These are phyloP conservation scores for Rhyzopertha dominica DNA, from an alignment of 1,140 invertebrate genomes.

Conservation along the genomic window DNA sequence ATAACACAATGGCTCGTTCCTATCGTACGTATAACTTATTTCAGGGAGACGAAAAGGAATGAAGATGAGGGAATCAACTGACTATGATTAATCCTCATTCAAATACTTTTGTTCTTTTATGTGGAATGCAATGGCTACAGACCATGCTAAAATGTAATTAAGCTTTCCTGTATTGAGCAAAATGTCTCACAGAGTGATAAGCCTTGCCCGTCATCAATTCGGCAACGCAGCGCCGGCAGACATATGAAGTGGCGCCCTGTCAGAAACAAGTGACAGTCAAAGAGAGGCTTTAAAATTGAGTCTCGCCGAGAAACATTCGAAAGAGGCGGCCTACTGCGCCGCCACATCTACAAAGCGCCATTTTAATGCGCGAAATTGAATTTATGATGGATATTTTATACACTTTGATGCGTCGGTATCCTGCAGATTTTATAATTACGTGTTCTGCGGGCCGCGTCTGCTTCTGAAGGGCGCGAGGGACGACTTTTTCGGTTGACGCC, in stretches of 20 bases:
- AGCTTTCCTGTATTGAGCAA: too few species aligned
- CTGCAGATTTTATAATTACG: constrained; percentile 37
- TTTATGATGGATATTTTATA: constrained; percentile 33
- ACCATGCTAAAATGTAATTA: too few species aligned
- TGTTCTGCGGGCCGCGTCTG: constrained; percentile 20
- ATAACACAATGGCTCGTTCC: too few species aligned
- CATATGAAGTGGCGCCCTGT: constrained; percentile 23
- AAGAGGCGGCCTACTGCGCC: constrained; percentile 27
- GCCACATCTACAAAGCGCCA: constrained; percentile 27
- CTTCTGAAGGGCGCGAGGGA: constrained; percentile 25
- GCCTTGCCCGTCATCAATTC: constrained; percentile 1
- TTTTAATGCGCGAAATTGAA: constrained; percentile 35
- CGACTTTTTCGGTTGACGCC: too few species aligned
- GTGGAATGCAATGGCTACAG: too few species aligned
- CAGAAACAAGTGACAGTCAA: constrained; percentile 22
- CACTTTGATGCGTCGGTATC: constrained; percentile 35
- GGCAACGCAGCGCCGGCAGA: constrained; percentile 6
- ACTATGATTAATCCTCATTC: too few species aligned
- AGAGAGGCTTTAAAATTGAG: constrained; percentile 22
- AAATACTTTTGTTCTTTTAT: too few species aligned
- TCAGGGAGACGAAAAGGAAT: too few species aligned
- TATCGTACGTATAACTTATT: too few species aligned
- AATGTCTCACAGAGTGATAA: too few species aligned
- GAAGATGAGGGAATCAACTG: too few species aligned
- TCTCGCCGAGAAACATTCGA: constrained; percentile 19